phyloP scores from a whole-genome alignment of 2,113 vertebrate species.

The Oceanites oceanicus region DNA sequence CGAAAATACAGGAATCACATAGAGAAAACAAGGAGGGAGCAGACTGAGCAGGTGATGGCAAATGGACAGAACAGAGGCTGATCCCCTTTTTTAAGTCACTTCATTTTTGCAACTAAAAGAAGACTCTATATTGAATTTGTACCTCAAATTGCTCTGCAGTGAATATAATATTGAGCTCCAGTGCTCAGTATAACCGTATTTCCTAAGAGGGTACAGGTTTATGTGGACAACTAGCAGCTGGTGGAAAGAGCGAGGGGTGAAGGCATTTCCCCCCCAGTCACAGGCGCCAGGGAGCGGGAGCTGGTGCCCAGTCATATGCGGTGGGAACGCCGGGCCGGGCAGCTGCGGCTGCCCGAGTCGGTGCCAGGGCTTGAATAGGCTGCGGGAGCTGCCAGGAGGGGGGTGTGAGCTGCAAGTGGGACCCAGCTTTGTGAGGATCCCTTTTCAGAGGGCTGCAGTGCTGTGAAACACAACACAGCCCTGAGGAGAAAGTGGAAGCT shows the following conservation, averaged over 20 bases:
- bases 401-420: neutral
- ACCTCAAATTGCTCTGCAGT: neutral
- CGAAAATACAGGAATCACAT: neutral
- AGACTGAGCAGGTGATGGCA: neutral
- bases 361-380: constrained; percentile 12
- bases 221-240: neutral
- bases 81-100: neutral
- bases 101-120: neutral
- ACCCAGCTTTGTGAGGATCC: constrained; percentile 32
- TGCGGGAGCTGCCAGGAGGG: neutral
- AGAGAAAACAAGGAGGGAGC: neutral
- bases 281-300: neutral
- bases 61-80: neutral
- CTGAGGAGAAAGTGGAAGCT: neutral
- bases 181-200: neutral
- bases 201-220: neutral
- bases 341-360: neutral
- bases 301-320: accelerated
- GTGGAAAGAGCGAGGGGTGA: neutral
- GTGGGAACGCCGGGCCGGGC: neutral
- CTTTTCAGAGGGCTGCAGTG: neutral
- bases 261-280: neutral
- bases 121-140: neutral
- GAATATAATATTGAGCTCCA: neutral
- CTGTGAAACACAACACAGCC: neutral